A percentile compares a stretch with the other conserved stretches of the same genome.
phyloP scores from a whole-genome alignment of 2,888 invertebrate genomes.

The Trichogramma dendrolimi region DNA sequence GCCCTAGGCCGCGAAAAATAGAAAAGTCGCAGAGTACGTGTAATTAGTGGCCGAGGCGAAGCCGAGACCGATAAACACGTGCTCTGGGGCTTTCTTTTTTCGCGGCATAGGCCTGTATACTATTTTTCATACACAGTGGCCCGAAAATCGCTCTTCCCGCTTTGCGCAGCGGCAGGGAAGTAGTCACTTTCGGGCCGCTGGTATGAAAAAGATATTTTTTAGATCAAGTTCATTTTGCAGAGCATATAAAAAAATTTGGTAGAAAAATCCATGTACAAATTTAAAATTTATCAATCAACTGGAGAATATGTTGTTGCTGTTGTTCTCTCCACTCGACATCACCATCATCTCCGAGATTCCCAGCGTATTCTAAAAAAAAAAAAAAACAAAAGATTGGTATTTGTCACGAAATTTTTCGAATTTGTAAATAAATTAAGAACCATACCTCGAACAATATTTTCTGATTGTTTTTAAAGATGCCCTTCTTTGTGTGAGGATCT shows the following conservation, averaged over 20 bases:
- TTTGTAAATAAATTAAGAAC: slow-evolving; percentile 2
- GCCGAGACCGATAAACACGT: too few species aligned
- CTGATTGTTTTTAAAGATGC: slow-evolving; percentile 89
- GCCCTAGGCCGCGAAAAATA: too few species aligned
- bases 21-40: too few species aligned
- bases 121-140: too few species aligned
- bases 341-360: slow-evolving; percentile 88
- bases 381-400: slow-evolving; percentile 5
- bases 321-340: slow-evolving; percentile 80
- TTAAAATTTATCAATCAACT: slow-evolving; percentile 91
- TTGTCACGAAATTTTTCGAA: neutral
- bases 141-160: too few species aligned
- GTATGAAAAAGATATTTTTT: too few species aligned
- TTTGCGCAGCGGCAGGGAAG: too few species aligned
- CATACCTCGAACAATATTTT: slow-evolving; percentile 86
- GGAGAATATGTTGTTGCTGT: slow-evolving; percentile 86
- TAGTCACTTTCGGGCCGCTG: too few species aligned
- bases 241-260: neutral
- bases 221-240: too few species aligned
- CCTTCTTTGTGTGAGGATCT: slow-evolving; percentile 83
- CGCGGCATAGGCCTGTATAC: too few species aligned
- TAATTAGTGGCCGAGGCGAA: too few species aligned
- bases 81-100: too few species aligned
- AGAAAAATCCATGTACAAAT: slow-evolving; percentile 6
- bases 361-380: slow-evolving; percentile 76